Conservation (phyloP, 1,140 invertebrate genomes). For the Atta colombica region DNA sequence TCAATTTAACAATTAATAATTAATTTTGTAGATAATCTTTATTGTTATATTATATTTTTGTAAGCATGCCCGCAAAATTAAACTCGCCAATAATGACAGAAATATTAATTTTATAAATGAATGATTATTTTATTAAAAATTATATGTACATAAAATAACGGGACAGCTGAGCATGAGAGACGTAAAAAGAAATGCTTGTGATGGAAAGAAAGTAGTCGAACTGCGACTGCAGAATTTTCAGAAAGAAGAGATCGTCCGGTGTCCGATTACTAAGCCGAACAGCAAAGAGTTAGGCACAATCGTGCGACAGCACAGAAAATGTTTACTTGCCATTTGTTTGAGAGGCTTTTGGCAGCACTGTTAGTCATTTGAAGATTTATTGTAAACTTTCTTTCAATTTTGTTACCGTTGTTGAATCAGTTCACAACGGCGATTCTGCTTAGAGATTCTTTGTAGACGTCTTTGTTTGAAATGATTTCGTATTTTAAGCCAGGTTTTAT, state of each 20-base stretch:
- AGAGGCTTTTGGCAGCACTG: constrained; percentile 35
- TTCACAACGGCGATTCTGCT: constrained; percentile 1
- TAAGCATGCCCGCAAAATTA: neutral
- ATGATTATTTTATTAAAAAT: neutral
- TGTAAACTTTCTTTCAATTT: constrained; percentile 32
- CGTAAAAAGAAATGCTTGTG: constrained; percentile 13
- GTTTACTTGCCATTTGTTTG: constrained; percentile 70
- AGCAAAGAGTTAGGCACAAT: constrained; percentile 80
- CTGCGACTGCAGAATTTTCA: constrained; percentile 71
- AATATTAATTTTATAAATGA: constrained; percentile 4
- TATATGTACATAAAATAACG: neutral
- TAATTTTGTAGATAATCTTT: neutral
- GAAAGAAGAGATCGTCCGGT: constrained; percentile 72
- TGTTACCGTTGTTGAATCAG: constrained; percentile 21
- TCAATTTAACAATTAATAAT: constrained; percentile 8
- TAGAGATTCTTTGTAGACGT: neutral
- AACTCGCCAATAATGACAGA: neutral
- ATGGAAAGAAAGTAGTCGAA: neutral
- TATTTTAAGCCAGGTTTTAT: neutral
- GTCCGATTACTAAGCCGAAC: constrained; percentile 81
- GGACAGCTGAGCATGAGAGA: neutral
- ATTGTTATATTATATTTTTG: neutral
- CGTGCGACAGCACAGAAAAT: constrained; percentile 53
- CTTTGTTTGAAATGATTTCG: neutral
- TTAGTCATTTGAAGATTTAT: constrained; percentile 56